Evolutionary conservation across 2,113 vertebrate genomes (phyloP).

Genomic region (Tinamus guttatus): DNA sequence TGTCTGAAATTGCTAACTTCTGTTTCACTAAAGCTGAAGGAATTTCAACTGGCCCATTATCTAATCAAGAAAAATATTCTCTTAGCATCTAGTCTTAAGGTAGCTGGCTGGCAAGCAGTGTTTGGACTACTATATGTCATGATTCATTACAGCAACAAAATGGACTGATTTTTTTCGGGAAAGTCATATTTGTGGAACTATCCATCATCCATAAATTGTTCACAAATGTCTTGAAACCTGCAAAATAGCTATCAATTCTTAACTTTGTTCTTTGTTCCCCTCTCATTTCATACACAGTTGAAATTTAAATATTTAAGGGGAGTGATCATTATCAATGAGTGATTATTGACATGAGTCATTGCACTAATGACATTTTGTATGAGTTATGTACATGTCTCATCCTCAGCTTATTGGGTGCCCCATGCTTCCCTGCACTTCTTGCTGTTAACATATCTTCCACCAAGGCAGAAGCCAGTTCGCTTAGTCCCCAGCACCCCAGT

Average conservation of each 20-base stretch:
- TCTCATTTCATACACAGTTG: neutral
- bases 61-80: constrained; percentile 79
- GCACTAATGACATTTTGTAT: accelerated
- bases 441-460: neutral
- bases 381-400: neutral
- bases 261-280: neutral
- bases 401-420: neutral
- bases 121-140: constrained; percentile 70
- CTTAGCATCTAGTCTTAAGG: constrained; percentile 77
- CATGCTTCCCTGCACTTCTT: accelerated
- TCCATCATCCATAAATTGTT: constrained; percentile 61
- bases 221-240: constrained; percentile 21
- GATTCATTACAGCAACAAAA: constrained; percentile 71
- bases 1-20: constrained; percentile 80
- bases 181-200: constrained; percentile 69
- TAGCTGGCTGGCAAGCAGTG: constrained; percentile 73
- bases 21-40: constrained; percentile 77
- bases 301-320: constrained; percentile 15
- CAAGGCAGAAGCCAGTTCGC: neutral
- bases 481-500: accelerated
- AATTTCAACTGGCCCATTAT: constrained; percentile 81
- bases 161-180: constrained; percentile 60
- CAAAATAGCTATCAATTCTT: constrained; percentile 34
- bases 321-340: neutral
- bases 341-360: accelerated